Evolutionary conservation across 2,888 invertebrate species (phyloP).

Genomic region (Erannis defoliaria): DNA sequence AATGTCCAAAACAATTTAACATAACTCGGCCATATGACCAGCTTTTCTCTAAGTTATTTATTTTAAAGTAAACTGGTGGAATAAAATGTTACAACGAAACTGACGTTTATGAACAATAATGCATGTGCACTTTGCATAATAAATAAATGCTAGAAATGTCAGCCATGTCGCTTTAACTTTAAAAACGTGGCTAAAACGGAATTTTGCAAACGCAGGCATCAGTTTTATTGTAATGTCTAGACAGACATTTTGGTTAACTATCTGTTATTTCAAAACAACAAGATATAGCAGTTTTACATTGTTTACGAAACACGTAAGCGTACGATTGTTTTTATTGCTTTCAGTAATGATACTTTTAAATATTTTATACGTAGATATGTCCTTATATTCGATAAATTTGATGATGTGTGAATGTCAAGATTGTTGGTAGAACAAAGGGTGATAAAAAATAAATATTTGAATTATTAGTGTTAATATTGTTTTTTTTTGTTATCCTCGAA

Average conservation of each 20-base stretch:
- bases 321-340: slow-evolving; percentile 32
- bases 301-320: slow-evolving; percentile 38
- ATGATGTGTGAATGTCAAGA: not conserved
- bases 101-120: slow-evolving; percentile 10
- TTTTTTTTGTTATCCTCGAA: too few species aligned
- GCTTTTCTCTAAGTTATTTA: not conserved
- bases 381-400: slow-evolving; percentile 16
- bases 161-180: slow-evolving; percentile 9
- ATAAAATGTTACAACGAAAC: slow-evolving; percentile 1
- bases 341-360: slow-evolving; percentile 21
- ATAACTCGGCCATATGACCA: slow-evolving; percentile 4
- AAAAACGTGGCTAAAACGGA: slow-evolving; percentile 6
- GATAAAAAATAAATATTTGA: too few species aligned
- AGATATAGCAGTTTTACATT: slow-evolving; percentile 33
- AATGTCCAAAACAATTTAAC: slow-evolving; percentile 32
- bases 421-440: too few species aligned
- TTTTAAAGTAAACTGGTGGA: not conserved
- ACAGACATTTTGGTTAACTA: slow-evolving; percentile 15
- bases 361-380: slow-evolving; percentile 10
- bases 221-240: slow-evolving; percentile 17
- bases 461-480: too few species aligned
- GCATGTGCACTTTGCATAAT: slow-evolving; percentile 11
- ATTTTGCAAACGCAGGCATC: slow-evolving; percentile 24
- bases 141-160: slow-evolving; percentile 17
- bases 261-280: slow-evolving; percentile 28